phyloP scores from a whole-genome alignment of 2,888 invertebrate genomes.

The Noctua comes region DNA sequence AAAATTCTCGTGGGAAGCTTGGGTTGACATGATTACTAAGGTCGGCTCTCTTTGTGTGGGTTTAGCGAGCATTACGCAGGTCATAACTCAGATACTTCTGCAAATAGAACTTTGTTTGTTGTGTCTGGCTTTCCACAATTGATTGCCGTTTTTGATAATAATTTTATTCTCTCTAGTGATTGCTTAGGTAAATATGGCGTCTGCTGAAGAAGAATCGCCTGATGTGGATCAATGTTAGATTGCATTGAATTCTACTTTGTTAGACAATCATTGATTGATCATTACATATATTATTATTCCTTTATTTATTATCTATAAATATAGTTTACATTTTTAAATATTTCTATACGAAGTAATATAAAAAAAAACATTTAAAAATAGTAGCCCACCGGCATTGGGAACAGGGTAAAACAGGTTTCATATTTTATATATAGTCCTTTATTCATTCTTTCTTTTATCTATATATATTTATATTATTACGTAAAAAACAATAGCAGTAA shows the following conservation, averaged over 20 bases:
- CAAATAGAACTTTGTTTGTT: constrained; percentile 48
- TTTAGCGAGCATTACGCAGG: constrained; percentile 27
- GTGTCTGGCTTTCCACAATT: constrained; percentile 30
- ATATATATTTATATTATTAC: too few relatives aligned
- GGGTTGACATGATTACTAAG: constrained; percentile 55
- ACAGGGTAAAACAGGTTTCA: too few relatives aligned
- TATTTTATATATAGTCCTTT: too few relatives aligned
- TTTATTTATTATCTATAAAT: too few relatives aligned
- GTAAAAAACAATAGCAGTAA: neutral
- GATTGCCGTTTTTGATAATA: constrained; percentile 29
- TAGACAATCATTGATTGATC: neutral
- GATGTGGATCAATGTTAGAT: neutral
- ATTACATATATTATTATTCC: neutral
- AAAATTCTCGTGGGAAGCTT: constrained; percentile 69
- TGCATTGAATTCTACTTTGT: neutral
- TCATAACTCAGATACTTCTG: constrained; percentile 40
- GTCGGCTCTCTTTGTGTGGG: constrained; percentile 41
- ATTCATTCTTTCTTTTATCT: too few relatives aligned
- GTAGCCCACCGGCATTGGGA: too few relatives aligned
- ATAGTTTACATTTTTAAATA: too few relatives aligned
- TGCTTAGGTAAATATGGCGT: neutral
- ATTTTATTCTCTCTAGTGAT: neutral
- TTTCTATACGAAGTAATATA: too few relatives aligned
- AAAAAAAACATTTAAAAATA: too few relatives aligned
- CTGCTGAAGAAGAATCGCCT: neutral